A percentile compares a stretch with the other conserved stretches of the same genome.
Evolutionary conservation across 1,140 invertebrate genomes (phyloP).

Genomic region (Drosophila melanica): DNA sequence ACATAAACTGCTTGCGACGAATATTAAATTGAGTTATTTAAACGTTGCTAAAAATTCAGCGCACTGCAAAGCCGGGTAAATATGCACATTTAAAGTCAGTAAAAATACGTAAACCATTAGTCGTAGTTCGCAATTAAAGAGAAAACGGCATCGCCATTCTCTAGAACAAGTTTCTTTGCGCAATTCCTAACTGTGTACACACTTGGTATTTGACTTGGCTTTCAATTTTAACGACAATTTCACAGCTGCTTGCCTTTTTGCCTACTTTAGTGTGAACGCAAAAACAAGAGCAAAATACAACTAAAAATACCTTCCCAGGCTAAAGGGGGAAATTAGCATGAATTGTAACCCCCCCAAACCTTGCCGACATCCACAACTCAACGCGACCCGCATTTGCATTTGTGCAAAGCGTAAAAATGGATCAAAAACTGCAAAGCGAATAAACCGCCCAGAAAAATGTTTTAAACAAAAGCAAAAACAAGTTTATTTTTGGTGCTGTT

Average conservation of each 20-base stretch:
- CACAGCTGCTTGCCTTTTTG: constrained; percentile 35
- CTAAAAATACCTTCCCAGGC: neutral
- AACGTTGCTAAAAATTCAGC: constrained; percentile 27
- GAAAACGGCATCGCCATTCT: constrained; percentile 5
- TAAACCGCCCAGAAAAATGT: constrained; percentile 20
- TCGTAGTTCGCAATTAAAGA: constrained; percentile 13
- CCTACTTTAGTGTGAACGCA: constrained; percentile 10
- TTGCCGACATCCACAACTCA: neutral
- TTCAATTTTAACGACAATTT: constrained; percentile 44
- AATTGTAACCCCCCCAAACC: constrained; percentile 20
- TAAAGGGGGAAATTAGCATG: constrained; percentile 31
- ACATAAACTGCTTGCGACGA: constrained; percentile 21
- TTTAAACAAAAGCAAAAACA: constrained; percentile 42
- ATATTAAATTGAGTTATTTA: constrained; percentile 58
- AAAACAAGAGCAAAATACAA: constrained; percentile 6
- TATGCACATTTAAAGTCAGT: constrained; percentile 23
- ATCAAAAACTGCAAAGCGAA: constrained; percentile 38
- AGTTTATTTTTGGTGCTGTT: constrained; percentile 48
- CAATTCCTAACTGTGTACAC: constrained; percentile 31
- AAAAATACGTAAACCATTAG: constrained; percentile 28
- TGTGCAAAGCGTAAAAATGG: constrained; percentile 46
- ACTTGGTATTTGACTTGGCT: constrained; percentile 26
- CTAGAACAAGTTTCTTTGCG: constrained; percentile 30
- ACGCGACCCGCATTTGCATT: constrained; percentile 53
- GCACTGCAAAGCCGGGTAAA: constrained; percentile 10